Evolutionary conservation across 2,113 vertebrate species (phyloP).

Genomic region (Falco punctatus): DNA sequence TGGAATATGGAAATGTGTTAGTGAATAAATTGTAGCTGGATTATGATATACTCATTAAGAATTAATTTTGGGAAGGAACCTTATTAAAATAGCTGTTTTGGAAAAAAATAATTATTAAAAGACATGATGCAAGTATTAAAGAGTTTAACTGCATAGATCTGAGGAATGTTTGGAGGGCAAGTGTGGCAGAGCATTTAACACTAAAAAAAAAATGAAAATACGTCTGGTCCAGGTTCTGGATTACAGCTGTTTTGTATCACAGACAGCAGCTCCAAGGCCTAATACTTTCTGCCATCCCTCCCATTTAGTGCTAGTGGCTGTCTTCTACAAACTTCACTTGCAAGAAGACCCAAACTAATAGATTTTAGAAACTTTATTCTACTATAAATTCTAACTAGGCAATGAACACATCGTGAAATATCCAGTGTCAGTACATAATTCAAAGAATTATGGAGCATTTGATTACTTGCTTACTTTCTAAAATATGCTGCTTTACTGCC

Average conservation of each 20-base stretch:
- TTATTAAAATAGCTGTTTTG: background rate
- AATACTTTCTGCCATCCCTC: background rate
- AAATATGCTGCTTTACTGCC: background rate
- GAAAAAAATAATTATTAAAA: background rate
- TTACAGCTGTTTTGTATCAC: background rate
- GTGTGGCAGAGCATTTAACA: background rate
- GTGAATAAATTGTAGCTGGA: background rate
- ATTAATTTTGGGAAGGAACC: background rate
- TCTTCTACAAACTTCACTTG: background rate
- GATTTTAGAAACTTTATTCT: background rate
- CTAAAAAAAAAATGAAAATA: background rate
- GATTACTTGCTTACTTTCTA: background rate
- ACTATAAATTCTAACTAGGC: background rate
- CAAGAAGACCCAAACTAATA: background rate
- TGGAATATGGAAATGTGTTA: background rate
- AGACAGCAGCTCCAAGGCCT: background rate
- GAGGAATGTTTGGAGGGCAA: background rate
- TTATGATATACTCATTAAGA: background rate
- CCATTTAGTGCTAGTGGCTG: background rate
- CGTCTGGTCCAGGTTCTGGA: background rate
- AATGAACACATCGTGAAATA: background rate
- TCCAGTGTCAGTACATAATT: background rate
- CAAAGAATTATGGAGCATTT: background rate
- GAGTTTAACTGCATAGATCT: background rate
- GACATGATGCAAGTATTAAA: background rate